Evolutionary conservation across 2,888 invertebrate species (phyloP), one percentile per base, ranked within the genome.

Genomic region (Lasioglossum leucozonium): DNA sequence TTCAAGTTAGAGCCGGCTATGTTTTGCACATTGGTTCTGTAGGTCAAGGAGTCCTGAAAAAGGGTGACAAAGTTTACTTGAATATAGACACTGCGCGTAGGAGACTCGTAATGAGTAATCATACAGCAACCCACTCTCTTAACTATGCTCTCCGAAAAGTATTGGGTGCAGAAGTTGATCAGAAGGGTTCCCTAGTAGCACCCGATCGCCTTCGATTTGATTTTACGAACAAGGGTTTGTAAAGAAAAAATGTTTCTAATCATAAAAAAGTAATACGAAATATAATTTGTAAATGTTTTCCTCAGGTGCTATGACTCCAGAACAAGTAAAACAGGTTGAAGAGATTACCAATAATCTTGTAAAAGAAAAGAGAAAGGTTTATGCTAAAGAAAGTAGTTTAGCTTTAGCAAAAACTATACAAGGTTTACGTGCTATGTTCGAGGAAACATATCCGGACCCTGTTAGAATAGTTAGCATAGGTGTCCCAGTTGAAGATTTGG

Each of bases 401-500:
- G 96, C 96, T 67, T 96, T 97, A 82, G 99, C 99, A 22, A 99
- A 99, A 96, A 97, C 97, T 88, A 98, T 99, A 87, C 97, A 97
- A 88, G 99, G 99, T 4, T 95, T 99, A 62, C 97, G 99, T 87
- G 99, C 99, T 37, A 99, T 99, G 95, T 99, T 99, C 95, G 99
- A 99, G 95, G 99, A 99, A 96, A 98, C 98, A 18, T 99, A 99
- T 95, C 99, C 99, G 0, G 99, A 99, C 96, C 99, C 99, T 10
- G 98, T 98, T 4, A 96, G 98, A 91, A 97, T 99, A 10, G 98
- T 99, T 67, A 98, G 99, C 42, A 97, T 99, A 90, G 99, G 99
- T 34, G 96, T 99, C 67, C 97, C 99, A 0, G 97, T 99, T 10
- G 99, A 99, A 90, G 96, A 98, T 71, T 96, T 99, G 69, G 97